phyloP scores from a whole-genome alignment of 2,888 invertebrate genomes.

The Coecobrya sp. region DNA sequence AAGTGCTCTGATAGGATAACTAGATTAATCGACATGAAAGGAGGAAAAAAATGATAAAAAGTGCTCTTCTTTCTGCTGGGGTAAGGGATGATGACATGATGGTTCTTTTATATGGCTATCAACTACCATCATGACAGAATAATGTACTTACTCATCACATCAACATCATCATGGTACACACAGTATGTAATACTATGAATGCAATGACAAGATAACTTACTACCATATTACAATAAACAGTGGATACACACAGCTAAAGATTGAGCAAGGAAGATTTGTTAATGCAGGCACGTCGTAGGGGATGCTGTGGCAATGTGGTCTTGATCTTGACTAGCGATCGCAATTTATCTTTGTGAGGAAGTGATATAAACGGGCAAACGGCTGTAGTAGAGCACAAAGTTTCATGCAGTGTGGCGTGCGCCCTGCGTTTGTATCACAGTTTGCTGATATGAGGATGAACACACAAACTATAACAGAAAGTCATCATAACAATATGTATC shows the following conservation, averaged over 20 bases:
- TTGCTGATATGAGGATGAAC: slow-evolving; percentile 1
- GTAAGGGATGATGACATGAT: slow-evolving; percentile 1
- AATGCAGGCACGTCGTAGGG: background rate
- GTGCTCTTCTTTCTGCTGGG: background rate
- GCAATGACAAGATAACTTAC: background rate
- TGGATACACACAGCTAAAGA: background rate
- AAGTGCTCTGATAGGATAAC: slow-evolving; percentile 33
- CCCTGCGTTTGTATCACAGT: background rate
- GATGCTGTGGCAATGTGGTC: background rate
- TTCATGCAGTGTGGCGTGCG: slow-evolving; percentile 6
- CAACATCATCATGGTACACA: background rate
- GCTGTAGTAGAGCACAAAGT: background rate
- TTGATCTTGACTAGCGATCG: slow-evolving; percentile 42
- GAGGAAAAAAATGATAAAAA: background rate
- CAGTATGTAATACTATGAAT: background rate
- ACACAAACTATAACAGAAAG: slow-evolving; percentile 7
- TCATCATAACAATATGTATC: background rate
- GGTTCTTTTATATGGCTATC: background rate
- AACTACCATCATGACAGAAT: slow-evolving; percentile 4
- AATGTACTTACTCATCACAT: background rate
- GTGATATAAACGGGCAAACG: background rate
- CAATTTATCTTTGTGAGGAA: slow-evolving; percentile 26
- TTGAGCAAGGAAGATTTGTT: background rate
- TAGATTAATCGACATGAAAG: slow-evolving; percentile 52
- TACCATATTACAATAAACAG: background rate